These are phyloP conservation scores for Acrocera orbiculus DNA, from an alignment of 2,888 invertebrate genomes.

Conservation along the genomic window DNA sequence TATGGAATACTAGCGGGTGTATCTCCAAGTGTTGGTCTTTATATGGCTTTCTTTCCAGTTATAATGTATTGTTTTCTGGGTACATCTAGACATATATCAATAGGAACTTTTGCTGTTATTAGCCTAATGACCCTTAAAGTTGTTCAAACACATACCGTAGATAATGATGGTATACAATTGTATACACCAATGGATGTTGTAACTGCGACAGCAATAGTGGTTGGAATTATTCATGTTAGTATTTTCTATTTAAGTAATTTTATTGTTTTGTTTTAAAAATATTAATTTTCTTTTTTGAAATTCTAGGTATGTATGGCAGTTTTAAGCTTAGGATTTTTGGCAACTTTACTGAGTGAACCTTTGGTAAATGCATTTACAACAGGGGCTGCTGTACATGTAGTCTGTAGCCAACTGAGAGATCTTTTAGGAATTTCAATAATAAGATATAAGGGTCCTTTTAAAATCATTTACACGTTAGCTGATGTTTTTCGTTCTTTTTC, in stretches of 20 bases:
- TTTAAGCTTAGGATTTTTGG: constrained; percentile 40
- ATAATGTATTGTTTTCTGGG: constrained; percentile 65
- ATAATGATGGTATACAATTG: neutral
- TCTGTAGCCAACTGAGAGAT: constrained; percentile 48
- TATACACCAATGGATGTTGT: constrained; percentile 49
- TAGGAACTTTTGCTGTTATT: constrained; percentile 68
- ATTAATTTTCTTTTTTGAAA: constrained; percentile 3
- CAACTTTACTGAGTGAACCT: constrained; percentile 43
- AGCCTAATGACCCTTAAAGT: constrained; percentile 71
- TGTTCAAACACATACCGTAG: constrained; percentile 34
- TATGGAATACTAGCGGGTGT: constrained; percentile 50
- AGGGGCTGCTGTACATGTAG: constrained; percentile 52
- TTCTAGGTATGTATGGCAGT: constrained; percentile 44
- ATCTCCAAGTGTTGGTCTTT: constrained; percentile 48
- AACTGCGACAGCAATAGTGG: constrained; percentile 52
- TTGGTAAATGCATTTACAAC: constrained; percentile 57
- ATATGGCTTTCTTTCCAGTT: constrained; percentile 76
- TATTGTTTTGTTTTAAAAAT: neutral
- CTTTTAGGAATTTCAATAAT: constrained; percentile 39
- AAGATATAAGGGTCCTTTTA: constrained; percentile 41
- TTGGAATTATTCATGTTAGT: constrained; percentile 47
- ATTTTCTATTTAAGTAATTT: too few relatives aligned
- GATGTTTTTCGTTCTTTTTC: constrained; percentile 39
- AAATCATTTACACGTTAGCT: constrained; percentile 38
- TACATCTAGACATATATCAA: constrained; percentile 67